phyloP scores from a whole-genome alignment of 2,797 vertebrate species.

The Sebastes vulpes region DNA sequence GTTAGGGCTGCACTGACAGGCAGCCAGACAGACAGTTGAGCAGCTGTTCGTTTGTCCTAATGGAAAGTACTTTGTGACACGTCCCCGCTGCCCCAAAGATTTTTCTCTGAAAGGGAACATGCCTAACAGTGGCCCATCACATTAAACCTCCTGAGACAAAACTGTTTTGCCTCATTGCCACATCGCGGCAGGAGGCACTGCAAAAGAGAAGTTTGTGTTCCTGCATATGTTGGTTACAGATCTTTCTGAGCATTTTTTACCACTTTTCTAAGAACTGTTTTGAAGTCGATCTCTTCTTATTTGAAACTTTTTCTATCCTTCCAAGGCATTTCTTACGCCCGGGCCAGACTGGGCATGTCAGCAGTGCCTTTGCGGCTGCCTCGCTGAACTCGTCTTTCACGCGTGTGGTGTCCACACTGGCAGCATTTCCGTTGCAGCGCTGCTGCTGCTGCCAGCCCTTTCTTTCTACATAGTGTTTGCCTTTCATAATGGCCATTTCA shows the following conservation, averaged over 20 bases:
- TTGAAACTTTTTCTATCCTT: background rate
- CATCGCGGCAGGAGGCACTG: conserved; percentile 2
- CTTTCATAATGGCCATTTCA: no score
- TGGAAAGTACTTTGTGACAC: conserved; percentile 77
- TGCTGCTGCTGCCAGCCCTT: no score
- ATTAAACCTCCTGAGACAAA: conserved; percentile 50
- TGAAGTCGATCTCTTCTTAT: background rate
- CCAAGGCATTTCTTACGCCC: background rate
- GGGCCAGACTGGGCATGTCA: no score
- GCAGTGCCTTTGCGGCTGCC: no score
- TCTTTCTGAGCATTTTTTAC: background rate
- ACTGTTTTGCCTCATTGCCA: conserved; percentile 19
- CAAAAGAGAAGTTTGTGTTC: conserved; percentile 11
- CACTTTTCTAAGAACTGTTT: background rate
- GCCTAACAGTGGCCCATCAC: conserved; percentile 44
- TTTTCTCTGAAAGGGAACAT: conserved; percentile 57
- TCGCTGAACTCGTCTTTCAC: no score
- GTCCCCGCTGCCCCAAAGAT: conserved; percentile 54
- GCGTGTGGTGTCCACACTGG: no score
- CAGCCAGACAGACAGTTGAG: conserved; percentile 85
- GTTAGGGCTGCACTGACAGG: conserved; percentile 41
- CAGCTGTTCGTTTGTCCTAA: conserved; percentile 92
- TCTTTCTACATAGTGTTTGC: no score
- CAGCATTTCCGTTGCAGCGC: no score
- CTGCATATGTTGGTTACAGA: background rate